Percentiles rank a stretch among this genome's conserved stretches.
Conservation (phyloP, 2,888 invertebrate species). For the Lochmaea crataegi region DNA sequence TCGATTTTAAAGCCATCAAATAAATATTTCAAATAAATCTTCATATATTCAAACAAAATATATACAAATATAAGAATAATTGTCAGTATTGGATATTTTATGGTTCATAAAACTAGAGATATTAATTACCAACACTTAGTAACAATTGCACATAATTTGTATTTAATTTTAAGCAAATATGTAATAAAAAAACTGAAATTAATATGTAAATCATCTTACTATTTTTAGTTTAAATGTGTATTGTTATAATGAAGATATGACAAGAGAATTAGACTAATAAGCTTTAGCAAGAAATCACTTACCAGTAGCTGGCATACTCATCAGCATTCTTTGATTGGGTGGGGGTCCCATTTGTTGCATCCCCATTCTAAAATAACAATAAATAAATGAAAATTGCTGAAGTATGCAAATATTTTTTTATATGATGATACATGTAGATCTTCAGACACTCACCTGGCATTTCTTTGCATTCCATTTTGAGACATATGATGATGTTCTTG, state of each 20-base stretch:
- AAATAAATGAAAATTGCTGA: constrained; percentile 11
- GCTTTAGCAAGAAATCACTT: constrained; percentile 13
- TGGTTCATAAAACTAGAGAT: too few species aligned
- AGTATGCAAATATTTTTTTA: neutral
- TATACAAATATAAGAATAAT: too few species aligned
- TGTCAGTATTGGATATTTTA: too few species aligned
- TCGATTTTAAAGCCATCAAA: too few species aligned
- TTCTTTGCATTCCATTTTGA: constrained; percentile 75
- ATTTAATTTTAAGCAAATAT: too few species aligned
- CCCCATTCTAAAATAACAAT: constrained; percentile 57
- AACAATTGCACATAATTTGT: too few species aligned
- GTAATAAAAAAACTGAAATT: too few species aligned
- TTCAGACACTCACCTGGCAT: constrained; percentile 65
- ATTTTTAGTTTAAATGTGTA: neutral
- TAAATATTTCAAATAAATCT: too few species aligned
- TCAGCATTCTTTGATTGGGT: constrained; percentile 65
- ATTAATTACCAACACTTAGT: too few species aligned
- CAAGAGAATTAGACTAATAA: neutral
- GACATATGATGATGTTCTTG: constrained; percentile 74
- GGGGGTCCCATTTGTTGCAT: constrained; percentile 64
- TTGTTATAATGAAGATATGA: neutral
- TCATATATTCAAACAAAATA: too few species aligned
- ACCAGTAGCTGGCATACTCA: constrained; percentile 67
- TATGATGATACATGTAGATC: neutral
- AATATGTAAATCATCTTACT: too few species aligned